Evolutionary conservation across 1,140 invertebrate species (phyloP).

Genomic region (Achatina immaculata): DNA sequence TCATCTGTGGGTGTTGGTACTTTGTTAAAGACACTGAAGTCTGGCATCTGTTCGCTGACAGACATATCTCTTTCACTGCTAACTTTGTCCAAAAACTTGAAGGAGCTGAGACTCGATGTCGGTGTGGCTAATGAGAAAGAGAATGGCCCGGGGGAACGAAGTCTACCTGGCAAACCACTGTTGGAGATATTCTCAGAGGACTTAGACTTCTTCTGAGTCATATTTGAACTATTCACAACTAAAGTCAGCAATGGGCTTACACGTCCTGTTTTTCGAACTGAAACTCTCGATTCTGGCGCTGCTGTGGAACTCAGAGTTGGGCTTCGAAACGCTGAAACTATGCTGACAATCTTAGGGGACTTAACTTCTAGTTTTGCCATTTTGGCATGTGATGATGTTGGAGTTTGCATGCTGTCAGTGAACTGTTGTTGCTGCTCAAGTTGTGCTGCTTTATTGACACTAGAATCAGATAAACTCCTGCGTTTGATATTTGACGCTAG

Average conservation of each 20-base stretch:
- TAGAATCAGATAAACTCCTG: constrained; percentile 58
- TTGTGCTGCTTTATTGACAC: constrained; percentile 48
- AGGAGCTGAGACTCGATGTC: constrained; percentile 59
- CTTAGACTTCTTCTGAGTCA: constrained; percentile 49
- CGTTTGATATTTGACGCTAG: constrained; percentile 51
- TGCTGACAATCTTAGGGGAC: constrained; percentile 51
- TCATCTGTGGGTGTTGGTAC: constrained; percentile 35
- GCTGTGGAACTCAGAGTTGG: background rate
- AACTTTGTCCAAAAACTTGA: constrained; percentile 59
- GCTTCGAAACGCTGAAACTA: constrained; percentile 39
- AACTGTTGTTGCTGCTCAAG: constrained; percentile 37
- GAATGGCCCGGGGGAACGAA: constrained; percentile 53
- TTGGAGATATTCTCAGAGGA: constrained; percentile 59
- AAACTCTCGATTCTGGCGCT: constrained; percentile 30
- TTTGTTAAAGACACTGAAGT: constrained; percentile 40
- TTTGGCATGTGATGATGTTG: constrained; percentile 52
- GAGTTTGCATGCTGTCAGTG: constrained; percentile 13
- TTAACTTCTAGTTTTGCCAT: constrained; percentile 63
- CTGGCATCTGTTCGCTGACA: constrained; percentile 26
- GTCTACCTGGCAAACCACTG: constrained; percentile 39
- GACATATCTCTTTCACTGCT: background rate
- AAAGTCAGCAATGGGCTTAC: constrained; percentile 36
- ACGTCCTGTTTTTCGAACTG: constrained; percentile 24
- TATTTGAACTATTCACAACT: constrained; percentile 35
- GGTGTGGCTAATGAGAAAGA: constrained; percentile 64